Conservation (phyloP, 92 coral and sea anemone genomes). For the Virgularia gustaviana region DNA sequence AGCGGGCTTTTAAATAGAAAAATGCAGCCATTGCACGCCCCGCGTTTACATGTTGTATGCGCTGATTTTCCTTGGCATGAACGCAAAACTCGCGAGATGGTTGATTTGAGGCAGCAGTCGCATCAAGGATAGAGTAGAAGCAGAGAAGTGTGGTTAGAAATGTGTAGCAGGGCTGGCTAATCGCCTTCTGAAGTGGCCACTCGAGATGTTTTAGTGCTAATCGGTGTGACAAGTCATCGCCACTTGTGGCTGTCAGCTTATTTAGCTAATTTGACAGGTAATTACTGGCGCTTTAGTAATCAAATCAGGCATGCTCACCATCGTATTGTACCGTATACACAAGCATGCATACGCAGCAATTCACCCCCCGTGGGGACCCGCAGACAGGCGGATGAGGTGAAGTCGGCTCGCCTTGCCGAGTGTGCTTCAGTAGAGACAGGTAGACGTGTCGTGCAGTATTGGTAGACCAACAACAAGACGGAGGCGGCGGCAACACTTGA, state of each 20-base stretch:
- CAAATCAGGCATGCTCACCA: constrained; percentile 55
- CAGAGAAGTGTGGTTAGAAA: too few relatives aligned
- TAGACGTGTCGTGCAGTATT: constrained; percentile 40
- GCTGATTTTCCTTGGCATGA: constrained; percentile 25
- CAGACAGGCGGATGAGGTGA: constrained; percentile 66
- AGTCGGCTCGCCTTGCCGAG: constrained; percentile 55
- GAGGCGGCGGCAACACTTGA: constrained; percentile 32
- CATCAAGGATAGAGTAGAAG: too few relatives aligned
- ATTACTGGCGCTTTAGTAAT: constrained; percentile 91
- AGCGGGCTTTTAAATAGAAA: constrained; percentile 38
- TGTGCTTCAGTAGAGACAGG: constrained; percentile 53
- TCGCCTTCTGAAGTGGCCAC: constrained; percentile 72
- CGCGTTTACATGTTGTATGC: too few relatives aligned
- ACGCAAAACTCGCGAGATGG: neutral
- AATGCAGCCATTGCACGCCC: constrained; percentile 40
- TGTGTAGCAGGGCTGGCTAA: too few relatives aligned
- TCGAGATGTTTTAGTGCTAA: constrained; percentile 84
- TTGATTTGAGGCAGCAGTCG: too few relatives aligned
- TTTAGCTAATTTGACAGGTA: constrained; percentile 99
- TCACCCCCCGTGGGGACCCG: constrained; percentile 91
- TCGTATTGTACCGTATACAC: constrained; percentile 81
- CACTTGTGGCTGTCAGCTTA: constrained; percentile 98
- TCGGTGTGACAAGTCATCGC: constrained; percentile 98
- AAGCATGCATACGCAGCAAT: constrained; percentile 81
- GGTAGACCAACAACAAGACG: constrained; percentile 40